Percentiles rank a stretch among this genome's conserved stretches.
These are phyloP conservation scores for Trichogramma pretiosum DNA, from an alignment of 1,140 invertebrate species.

Conservation along the genomic window DNA sequence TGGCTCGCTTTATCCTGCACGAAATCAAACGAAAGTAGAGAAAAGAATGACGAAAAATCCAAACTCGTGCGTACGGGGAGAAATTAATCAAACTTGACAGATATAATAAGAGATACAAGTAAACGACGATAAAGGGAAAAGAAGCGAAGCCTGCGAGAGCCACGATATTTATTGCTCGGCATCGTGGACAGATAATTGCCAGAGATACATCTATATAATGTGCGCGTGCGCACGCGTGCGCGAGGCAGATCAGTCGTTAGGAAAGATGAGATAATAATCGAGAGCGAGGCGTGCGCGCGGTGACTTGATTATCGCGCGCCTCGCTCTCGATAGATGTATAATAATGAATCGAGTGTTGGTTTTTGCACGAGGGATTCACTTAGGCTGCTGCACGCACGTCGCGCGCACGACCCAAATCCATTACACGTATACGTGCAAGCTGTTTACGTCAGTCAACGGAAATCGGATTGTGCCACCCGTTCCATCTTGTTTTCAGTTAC, in stretches of 20 bases:
- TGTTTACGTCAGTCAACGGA: neutral
- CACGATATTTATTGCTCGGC: constrained; percentile 10
- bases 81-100: constrained; percentile 14
- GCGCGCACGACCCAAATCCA: too few relatives aligned
- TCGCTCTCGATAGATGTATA: too few relatives aligned
- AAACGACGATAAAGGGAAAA: neutral
- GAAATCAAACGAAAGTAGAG: too few relatives aligned
- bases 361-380: too few relatives aligned
- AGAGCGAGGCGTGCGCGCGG: neutral
- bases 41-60: neutral
- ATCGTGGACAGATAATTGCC: constrained; percentile 15
- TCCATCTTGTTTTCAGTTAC: too few relatives aligned
- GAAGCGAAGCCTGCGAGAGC: neutral
- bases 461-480: neutral
- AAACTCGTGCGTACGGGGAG: neutral
- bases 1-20: too few relatives aligned
- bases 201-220: constrained; percentile 6
- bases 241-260: constrained; percentile 1
- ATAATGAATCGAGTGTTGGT: too few relatives aligned
- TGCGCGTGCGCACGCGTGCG: neutral
- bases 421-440: neutral
- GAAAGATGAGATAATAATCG: constrained; percentile 13
- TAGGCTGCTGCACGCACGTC: too few relatives aligned
- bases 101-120: constrained; percentile 15
- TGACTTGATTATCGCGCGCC: too few relatives aligned